Percentiles rank a stretch among this genome's conserved stretches.
Evolutionary conservation across 2,888 invertebrate species (phyloP).

Genomic region (Danaus chrysippus): DNA sequence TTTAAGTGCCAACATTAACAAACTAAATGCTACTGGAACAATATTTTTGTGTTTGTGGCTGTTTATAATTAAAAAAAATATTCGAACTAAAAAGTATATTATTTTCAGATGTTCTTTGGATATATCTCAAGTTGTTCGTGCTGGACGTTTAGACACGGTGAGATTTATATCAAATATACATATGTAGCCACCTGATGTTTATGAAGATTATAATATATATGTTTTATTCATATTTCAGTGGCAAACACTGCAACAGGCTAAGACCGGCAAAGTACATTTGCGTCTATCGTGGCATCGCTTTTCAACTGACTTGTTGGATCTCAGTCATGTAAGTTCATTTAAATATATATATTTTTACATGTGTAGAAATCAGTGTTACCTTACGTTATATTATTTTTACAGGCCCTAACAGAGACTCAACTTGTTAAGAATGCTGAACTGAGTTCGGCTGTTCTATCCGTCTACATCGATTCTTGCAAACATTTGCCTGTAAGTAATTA

Average conservation of each 20-base stretch:
- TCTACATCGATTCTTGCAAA: conserved; percentile 95
- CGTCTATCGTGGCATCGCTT: conserved; percentile 94
- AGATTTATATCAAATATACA: conserved; percentile 28
- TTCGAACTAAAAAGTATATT: conserved; percentile 2
- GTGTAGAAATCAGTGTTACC: conserved; percentile 4
- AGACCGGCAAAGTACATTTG: conserved; percentile 95
- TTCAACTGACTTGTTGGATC: conserved; percentile 83
- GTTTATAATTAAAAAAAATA: background rate
- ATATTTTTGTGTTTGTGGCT: background rate
- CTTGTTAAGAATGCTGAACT: conserved; percentile 85
- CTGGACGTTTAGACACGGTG: conserved; percentile 68
- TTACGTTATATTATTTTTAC: conserved; percentile 24
- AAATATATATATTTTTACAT: background rate
- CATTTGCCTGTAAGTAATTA: conserved; percentile 88
- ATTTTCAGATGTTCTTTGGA: conserved; percentile 63
- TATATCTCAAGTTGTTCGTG: conserved; percentile 69
- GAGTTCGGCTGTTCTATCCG: conserved; percentile 88
- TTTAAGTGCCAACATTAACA: conserved; percentile 10
- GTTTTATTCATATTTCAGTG: conserved; percentile 80
- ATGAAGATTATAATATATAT: background rate
- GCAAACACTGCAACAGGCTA: conserved; percentile 96
- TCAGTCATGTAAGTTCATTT: conserved; percentile 82
- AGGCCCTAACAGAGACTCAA: conserved; percentile 88
- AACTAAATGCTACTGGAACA: background rate
- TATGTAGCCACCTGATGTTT: background rate